These are phyloP conservation scores for Aphelinus atriplicis DNA, from an alignment of 1,140 invertebrate genomes.

Conservation along the genomic window DNA sequence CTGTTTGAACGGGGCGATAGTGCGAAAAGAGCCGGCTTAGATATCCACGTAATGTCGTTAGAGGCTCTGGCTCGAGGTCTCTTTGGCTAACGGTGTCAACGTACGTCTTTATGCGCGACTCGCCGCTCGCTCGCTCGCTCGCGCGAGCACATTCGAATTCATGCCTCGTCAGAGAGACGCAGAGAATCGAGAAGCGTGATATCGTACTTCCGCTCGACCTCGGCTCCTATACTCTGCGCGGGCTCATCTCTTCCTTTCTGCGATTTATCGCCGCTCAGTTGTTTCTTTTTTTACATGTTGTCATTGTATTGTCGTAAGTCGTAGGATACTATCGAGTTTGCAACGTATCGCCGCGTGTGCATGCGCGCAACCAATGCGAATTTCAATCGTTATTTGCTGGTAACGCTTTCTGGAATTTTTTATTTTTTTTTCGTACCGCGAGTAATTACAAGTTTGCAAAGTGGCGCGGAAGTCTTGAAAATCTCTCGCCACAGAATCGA, in stretches of 20 bases:
- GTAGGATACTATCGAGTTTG: too few relatives aligned
- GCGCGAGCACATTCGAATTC: slow-evolving; percentile 52
- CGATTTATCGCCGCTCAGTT: background rate
- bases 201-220: slow-evolving; percentile 40
- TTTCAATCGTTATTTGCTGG: too few relatives aligned
- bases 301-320: too few relatives aligned
- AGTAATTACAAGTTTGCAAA: too few relatives aligned
- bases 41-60: slow-evolving; percentile 22
- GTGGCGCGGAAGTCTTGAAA: too few relatives aligned
- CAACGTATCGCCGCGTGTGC: too few relatives aligned
- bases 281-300: too few relatives aligned
- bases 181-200: slow-evolving; percentile 43
- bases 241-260: slow-evolving; percentile 3
- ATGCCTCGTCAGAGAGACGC: slow-evolving; percentile 43
- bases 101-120: slow-evolving; percentile 1
- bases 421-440: too few relatives aligned
- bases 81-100: slow-evolving; percentile 46
- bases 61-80: slow-evolving; percentile 8
- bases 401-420: too few relatives aligned
- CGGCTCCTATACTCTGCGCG: slow-evolving; percentile 13
- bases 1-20: slow-evolving; percentile 31
- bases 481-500: too few relatives aligned
- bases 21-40: background rate
- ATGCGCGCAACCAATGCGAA: too few relatives aligned
- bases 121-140: too few relatives aligned